Percentiles rank a stretch among this genome's conserved stretches.
These are phyloP conservation scores for Triplophysa tibetana DNA, from an alignment of 2,113 vertebrate species.

Conservation along the genomic window DNA sequence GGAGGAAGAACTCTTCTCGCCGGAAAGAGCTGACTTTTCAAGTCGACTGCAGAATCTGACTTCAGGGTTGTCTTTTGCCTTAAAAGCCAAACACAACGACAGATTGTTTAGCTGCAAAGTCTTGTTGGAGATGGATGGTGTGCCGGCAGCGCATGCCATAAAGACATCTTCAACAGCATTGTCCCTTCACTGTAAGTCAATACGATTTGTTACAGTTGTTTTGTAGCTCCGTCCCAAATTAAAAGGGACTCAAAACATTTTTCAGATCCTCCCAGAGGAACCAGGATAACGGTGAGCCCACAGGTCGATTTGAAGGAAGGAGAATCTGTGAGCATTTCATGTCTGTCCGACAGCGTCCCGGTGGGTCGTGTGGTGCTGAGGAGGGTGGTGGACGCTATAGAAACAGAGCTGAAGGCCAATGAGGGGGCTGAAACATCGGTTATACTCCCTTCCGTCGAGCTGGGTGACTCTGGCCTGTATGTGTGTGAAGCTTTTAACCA, in stretches of 20 bases:
- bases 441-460: constrained; percentile 43
- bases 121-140: constrained; percentile 37
- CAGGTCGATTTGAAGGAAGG: constrained; percentile 64
- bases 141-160: background rate
- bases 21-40: too few relatives aligned
- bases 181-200: constrained; percentile 52
- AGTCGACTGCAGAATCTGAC: constrained; percentile 30
- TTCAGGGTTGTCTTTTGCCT: constrained; percentile 15
- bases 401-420: constrained; percentile 54
- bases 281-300: constrained; percentile 61
- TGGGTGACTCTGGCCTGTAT: constrained; percentile 61
- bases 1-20: background rate
- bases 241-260: background rate
- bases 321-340: constrained; percentile 65
- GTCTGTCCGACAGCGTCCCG: constrained; percentile 51
- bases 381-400: constrained; percentile 55
- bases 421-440: constrained; percentile 53
- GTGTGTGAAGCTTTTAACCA: constrained; percentile 61
- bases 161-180: constrained; percentile 29
- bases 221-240: background rate
- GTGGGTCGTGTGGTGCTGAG: constrained; percentile 59
- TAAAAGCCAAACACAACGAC: constrained; percentile 18
- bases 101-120: constrained; percentile 52
- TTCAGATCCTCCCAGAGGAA: constrained; percentile 64
- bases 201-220: background rate